Evolutionary conservation across 1,140 invertebrate genomes (phyloP).

Genomic region (Antheraea pernyi): DNA sequence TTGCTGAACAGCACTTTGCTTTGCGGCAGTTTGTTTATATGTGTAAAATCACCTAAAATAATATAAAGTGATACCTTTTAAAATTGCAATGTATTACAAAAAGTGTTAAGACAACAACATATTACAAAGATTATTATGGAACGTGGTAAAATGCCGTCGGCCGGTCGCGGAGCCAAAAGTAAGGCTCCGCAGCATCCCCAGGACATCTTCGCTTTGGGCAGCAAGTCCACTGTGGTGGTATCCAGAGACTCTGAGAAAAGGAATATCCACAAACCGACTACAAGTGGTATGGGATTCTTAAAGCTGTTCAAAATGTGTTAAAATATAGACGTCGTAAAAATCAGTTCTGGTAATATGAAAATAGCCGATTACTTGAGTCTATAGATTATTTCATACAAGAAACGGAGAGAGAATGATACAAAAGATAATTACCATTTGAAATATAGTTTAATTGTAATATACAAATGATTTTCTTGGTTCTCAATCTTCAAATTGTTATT

Average conservation of each 20-base stretch:
- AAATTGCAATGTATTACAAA: background rate
- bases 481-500: no score
- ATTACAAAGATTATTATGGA: constrained; percentile 49
- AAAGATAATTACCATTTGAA: no score
- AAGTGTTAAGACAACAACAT: background rate
- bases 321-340: background rate
- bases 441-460: no score
- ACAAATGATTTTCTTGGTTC: no score
- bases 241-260: constrained; percentile 73
- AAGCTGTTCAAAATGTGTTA: background rate
- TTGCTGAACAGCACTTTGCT: no score
- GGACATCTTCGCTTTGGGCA: constrained; percentile 73
- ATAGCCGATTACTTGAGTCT: no score
- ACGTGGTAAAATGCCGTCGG: constrained; percentile 65
- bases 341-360: no score
- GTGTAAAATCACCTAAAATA: no score
- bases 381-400: no score
- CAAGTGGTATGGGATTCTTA: constrained; percentile 46
- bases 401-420: no score
- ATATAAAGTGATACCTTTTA: background rate
- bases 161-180: constrained; percentile 71
- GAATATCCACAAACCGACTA: constrained; percentile 73
- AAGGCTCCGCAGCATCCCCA: constrained; percentile 75
- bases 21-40: background rate
- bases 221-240: constrained; percentile 70